phyloP scores from a whole-genome alignment of 1,140 invertebrate species.

The Achroia grisella region DNA sequence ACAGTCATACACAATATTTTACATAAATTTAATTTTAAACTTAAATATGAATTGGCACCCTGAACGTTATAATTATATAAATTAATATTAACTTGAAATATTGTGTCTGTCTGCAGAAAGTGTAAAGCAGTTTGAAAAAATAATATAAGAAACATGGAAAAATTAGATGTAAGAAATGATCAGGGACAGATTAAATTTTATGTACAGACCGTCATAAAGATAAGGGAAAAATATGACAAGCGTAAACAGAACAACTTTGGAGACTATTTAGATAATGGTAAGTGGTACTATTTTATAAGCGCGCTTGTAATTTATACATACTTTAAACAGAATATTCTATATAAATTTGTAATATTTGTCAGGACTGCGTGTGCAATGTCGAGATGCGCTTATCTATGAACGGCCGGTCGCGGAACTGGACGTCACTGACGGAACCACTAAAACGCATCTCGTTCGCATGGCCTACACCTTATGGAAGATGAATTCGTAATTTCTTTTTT shows the following conservation, averaged over 20 bases:
- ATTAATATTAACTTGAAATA: constrained; percentile 16
- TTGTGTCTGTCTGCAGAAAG: constrained; percentile 47
- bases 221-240: constrained; percentile 17
- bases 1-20: constrained; percentile 21
- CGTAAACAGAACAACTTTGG: constrained; percentile 13
- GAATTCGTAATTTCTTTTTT: constrained; percentile 7
- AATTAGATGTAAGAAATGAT: constrained; percentile 35
- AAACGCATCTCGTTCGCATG: constrained; percentile 9
- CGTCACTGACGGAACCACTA: constrained; percentile 3
- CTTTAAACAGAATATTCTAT: no score
- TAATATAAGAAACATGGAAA: constrained; percentile 27
- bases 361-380: constrained; percentile 17
- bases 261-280: constrained; percentile 20
- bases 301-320: no score
- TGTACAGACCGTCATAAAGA: constrained; percentile 40
- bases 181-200: constrained; percentile 44
- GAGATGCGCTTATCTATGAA: constrained; percentile 16
- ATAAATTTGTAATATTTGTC: not conserved
- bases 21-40: not conserved
- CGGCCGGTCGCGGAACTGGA: constrained; percentile 6
- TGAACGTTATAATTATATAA: constrained; percentile 14
- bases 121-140: constrained; percentile 32
- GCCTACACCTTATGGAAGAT: constrained; percentile 17
- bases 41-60: constrained; percentile 25
- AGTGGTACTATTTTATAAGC: no score